A percentile compares a stretch with the other conserved stretches of the same genome.
These are phyloP conservation scores for Dromiciops gliroides DNA, from an alignment of 2,113 vertebrate species.

Conservation along the genomic window DNA sequence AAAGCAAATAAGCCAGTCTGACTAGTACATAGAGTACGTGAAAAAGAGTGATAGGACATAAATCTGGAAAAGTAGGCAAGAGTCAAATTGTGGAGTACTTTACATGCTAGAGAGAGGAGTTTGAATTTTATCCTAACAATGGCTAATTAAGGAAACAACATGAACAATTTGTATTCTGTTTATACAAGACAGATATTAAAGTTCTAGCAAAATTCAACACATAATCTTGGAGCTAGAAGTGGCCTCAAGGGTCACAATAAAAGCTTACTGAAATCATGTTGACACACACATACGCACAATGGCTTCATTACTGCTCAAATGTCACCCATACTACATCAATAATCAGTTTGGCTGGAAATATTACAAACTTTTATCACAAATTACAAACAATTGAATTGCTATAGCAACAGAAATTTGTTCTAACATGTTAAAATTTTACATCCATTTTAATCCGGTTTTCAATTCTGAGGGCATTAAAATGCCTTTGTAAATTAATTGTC, in stretches of 20 bases:
- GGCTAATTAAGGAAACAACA: background rate
- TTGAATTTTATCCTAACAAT: background rate
- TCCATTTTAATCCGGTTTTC: background rate
- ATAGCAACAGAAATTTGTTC: background rate
- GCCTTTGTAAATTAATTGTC: background rate
- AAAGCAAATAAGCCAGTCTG: background rate
- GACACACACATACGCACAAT: fast-evolving
- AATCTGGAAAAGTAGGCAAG: background rate
- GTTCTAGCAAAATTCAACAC: background rate
- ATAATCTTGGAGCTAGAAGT: background rate
- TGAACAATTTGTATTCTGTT: background rate
- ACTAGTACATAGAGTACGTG: too few relatives aligned
- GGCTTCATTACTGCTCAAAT: fast-evolving
- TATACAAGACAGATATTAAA: background rate
- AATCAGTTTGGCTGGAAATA: background rate
- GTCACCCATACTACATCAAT: background rate
- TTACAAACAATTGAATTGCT: background rate
- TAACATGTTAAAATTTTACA: background rate
- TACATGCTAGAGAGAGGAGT: background rate
- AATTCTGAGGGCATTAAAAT: background rate
- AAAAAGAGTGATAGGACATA: background rate
- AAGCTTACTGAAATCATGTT: background rate
- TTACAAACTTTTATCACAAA: too few relatives aligned
- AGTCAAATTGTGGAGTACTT: background rate
- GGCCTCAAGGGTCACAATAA: background rate